Conservation (phyloP, 2,797 vertebrate genomes). For the Lutjanus argentimaculatus region DNA sequence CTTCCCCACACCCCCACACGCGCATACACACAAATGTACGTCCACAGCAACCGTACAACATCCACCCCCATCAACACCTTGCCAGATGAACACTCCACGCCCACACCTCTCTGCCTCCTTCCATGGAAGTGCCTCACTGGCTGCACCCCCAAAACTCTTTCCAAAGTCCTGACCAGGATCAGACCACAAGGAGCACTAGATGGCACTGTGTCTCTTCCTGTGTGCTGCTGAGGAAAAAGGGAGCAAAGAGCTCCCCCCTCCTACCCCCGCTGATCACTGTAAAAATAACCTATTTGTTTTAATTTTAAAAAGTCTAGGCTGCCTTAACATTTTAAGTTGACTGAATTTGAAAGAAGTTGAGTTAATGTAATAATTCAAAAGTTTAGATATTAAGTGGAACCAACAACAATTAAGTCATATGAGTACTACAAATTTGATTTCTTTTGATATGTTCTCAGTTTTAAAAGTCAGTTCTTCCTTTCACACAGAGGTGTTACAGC, state of each 20-base stretch:
- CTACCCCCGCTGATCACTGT: too few relatives aligned
- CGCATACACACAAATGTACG: conserved; percentile 21
- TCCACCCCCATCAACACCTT: conserved; percentile 62
- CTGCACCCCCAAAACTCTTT: conserved; percentile 40
- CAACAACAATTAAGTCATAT: too few relatives aligned
- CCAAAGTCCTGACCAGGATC: conserved; percentile 49
- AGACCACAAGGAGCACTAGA: conserved; percentile 58
- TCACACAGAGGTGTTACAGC: too few relatives aligned
- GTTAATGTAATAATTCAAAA: too few relatives aligned
- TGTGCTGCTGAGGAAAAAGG: not conserved
- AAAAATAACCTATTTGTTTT: too few relatives aligned
- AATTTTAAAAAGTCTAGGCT: too few relatives aligned
- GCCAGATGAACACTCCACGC: conserved; percentile 56
- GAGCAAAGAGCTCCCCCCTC: not conserved
- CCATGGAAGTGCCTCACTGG: conserved; percentile 5
- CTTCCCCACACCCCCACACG: conserved; percentile 23
- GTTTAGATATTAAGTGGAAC: too few relatives aligned
- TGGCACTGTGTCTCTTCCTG: conserved; percentile 75
- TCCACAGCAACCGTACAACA: conserved; percentile 57
- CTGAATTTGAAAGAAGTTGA: too few relatives aligned
- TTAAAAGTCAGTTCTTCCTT: too few relatives aligned
- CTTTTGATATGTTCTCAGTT: too few relatives aligned
- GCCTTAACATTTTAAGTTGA: too few relatives aligned
- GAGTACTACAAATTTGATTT: too few relatives aligned
- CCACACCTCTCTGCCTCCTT: conserved; percentile 24